Percentiles rank a stretch among this genome's conserved stretches.
Evolutionary conservation across 2,888 invertebrate genomes (phyloP).

Genomic region (Rapana venosa): DNA sequence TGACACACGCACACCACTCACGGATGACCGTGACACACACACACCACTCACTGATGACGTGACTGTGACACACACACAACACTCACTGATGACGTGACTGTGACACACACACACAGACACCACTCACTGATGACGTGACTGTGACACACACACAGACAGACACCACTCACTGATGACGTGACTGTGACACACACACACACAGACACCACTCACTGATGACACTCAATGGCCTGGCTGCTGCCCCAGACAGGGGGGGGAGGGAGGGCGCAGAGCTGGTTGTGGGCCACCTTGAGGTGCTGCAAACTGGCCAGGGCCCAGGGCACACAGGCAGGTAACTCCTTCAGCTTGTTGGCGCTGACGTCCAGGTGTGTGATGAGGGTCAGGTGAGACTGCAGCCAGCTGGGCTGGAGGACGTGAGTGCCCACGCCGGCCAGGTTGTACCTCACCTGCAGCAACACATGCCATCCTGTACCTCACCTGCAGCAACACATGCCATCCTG

Average conservation of each 20-base stretch:
- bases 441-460: conserved; percentile 7
- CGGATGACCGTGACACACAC: too few species aligned
- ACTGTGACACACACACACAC: background rate
- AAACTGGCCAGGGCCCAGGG: conserved; percentile 66
- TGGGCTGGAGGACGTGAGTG: conserved; percentile 52
- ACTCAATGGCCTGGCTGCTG: conserved; percentile 39
- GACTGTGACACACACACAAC: too few species aligned
- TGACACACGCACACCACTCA: too few species aligned
- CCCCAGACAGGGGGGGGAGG: conserved; percentile 37
- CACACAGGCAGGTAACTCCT: conserved; percentile 55
- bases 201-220: conserved; percentile 37
- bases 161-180: too few species aligned
- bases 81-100: too few species aligned
- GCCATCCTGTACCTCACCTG: too few species aligned
- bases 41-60: too few species aligned
- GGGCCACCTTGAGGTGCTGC: conserved; percentile 52
- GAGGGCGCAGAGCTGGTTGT: conserved; percentile 55
- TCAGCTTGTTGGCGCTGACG: conserved; percentile 58
- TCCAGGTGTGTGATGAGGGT: conserved; percentile 57
- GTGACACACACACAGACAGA: too few species aligned
- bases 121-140: background rate
- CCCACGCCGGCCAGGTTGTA: conserved; percentile 44
- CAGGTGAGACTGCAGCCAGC: conserved; percentile 56
- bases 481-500: too few species aligned
- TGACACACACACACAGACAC: background rate